These are phyloP conservation scores for Ormyrus nitidulus DNA, from an alignment of 2,888 invertebrate genomes.

Conservation along the genomic window DNA sequence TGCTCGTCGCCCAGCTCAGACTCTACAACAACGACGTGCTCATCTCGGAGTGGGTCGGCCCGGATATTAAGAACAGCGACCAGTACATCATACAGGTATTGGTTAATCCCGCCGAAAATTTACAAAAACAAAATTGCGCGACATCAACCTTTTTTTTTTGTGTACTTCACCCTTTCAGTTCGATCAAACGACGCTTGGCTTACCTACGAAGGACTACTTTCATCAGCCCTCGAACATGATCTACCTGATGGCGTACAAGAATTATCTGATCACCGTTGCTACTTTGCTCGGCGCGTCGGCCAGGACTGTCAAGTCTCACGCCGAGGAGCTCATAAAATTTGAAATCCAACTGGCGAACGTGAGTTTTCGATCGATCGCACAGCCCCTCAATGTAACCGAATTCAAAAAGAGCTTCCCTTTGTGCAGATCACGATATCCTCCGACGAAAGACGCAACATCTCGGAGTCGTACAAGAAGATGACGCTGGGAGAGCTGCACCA, in stretches of 20 bases:
- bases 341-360: conserved; percentile 85
- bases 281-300: conserved; percentile 83
- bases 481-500: conserved; percentile 82
- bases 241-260: conserved; percentile 87
- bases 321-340: conserved; percentile 86
- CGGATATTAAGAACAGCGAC: conserved; percentile 95
- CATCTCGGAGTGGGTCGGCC: conserved; percentile 92
- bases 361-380: conserved; percentile 48
- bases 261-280: conserved; percentile 85
- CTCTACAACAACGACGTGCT: conserved; percentile 91
- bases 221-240: conserved; percentile 81
- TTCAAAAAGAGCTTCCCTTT: no score
- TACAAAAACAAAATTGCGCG: no score
- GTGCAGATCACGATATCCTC: conserved; percentile 84
- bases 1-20: conserved; percentile 84
- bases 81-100: conserved; percentile 87
- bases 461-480: conserved; percentile 89
- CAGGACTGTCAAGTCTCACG: conserved; percentile 80
- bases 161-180: conserved; percentile 77
- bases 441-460: conserved; percentile 88
- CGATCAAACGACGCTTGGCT: conserved; percentile 86
- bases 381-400: no score
- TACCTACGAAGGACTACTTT: conserved; percentile 87
- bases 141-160: no score
- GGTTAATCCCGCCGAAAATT: no score